Evolutionary conservation across 2,888 invertebrate species (phyloP), one percentile per base, ranked within the genome.

Genomic region (Stenodera caucasica): DNA sequence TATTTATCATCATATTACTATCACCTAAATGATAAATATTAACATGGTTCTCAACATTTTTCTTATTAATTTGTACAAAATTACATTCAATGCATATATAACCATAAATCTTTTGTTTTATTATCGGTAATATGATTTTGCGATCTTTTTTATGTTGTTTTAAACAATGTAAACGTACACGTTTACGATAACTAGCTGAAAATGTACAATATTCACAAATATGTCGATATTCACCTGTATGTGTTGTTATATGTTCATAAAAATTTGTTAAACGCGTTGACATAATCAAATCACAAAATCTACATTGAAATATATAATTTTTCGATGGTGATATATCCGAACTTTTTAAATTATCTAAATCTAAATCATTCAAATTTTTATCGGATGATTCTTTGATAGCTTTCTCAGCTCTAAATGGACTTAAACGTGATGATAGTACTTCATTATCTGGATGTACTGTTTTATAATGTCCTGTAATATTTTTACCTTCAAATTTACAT

Each of bases 181-280:
- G 68, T 62, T 78, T 78, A 9, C 58, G 60, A 18, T 68, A 73
- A 14, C 72, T 69, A 15, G 75, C 70, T 8, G 64, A 64, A 64
- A 70, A 76, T 56, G 77, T 69, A 67, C 92, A 93, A 51, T 81
- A 79, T 0, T 83, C 83, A 76, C 92, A 93, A 21, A 81, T 77
- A 62, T 85, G 87, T 57, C 88, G 83, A 69, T 87, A 90, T 78
- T 94, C 93, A 0, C 93, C 93, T 0, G 92, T 93, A 63, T 94
- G 94, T 51, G 81, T 83, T 21, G 86, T 85, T 40, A 91, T 82
- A 72, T 94, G 93, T 75, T 91, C 90, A 72, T 88, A 89, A 74
- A 90, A 90, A 5, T 77, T 74, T 72, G 81, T 65, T 35, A 73
- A 69, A 14, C 59, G 23, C 3, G 67, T 61, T 1, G 9, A 33